Evolutionary conservation across 1,140 invertebrate genomes (phyloP), one percentile per base, ranked within the genome.

Genomic region (Sinonovacula constricta): DNA sequence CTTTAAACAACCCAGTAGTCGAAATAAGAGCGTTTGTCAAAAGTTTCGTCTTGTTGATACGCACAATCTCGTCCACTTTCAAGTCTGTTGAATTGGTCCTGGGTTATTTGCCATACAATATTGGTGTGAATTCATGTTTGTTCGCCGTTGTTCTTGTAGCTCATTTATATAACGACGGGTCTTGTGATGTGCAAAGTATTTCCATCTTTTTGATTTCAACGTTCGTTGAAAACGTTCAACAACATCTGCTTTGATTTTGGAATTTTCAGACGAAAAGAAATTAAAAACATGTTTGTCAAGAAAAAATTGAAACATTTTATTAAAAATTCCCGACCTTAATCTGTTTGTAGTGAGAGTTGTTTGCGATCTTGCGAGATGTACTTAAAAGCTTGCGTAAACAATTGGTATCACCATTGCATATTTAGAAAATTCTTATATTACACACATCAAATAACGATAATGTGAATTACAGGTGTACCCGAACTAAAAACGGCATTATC

Each of bases 21-120:
- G 60, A 79, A 30, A 63, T 62, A 1, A 62, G 72, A 80, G 18
- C 78, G 53, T 51, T 74, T 80, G 26, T 72, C 69, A 59, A 80
- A 74, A 5, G 54, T 24, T 80, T 80, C 2, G 49, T 53, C 59
- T 80, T 80, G 60, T 30, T 63, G 22, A 75, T 80, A 1, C 70
- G 53, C 2, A 63, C 65, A 0, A 36, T 22, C 60, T 80, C 69
- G 2, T 62, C 65, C 5, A 28, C n/a, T 33, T 65, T 31, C 33
- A 76, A 51, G 31, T 51, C 3, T n/a, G 15, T 26, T 3, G 15
- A 28, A 60, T 69, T 60, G 45, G 5, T 15, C 45, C 45, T 53
- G 15, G 10, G 10, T 24, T 28, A 7, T 5, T 51, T 30, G 2
- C 53, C 53, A 49, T 67, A 67, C 26, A 76, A 39, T 15, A 22